Conservation (phyloP, 2,888 invertebrate species). For the Cancer borealis region DNA sequence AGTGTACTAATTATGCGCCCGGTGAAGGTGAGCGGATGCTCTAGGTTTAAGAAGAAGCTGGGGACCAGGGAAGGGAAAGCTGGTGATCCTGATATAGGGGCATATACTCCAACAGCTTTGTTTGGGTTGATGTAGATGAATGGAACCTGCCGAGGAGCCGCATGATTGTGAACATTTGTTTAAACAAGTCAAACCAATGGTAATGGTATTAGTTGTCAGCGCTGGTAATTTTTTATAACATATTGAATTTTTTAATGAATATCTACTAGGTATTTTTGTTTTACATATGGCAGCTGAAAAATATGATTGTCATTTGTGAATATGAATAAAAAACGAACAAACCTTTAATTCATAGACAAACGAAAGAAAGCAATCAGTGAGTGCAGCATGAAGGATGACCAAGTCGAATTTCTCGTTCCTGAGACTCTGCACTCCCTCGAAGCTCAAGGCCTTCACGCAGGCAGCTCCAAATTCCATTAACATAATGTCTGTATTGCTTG, state of each 20-base stretch:
- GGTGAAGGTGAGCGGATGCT: constrained; percentile 21
- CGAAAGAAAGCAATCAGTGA: neutral
- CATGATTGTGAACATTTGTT: no score
- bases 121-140: constrained; percentile 9
- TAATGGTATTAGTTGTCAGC: no score
- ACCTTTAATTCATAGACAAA: constrained; percentile 33
- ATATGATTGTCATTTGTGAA: neutral
- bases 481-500: no score
- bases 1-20: constrained; percentile 13
- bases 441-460: constrained; percentile 29
- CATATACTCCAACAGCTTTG: neutral
- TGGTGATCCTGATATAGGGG: neutral
- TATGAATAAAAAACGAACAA: neutral
- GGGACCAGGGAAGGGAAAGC: neutral
- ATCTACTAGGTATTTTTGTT: neutral
- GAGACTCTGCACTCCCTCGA: constrained; percentile 25
- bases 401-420: constrained; percentile 47
- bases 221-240: neutral
- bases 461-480: neutral
- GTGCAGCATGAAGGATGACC: neutral
- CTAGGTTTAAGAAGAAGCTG: neutral
- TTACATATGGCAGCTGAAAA: neutral
- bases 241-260: neutral
- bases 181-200: no score
- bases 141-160: neutral